Percentiles rank a stretch among this genome's conserved stretches.
These are phyloP conservation scores for Clarias fuscus DNA, from an alignment of 2,797 vertebrate species.

Conservation along the genomic window DNA sequence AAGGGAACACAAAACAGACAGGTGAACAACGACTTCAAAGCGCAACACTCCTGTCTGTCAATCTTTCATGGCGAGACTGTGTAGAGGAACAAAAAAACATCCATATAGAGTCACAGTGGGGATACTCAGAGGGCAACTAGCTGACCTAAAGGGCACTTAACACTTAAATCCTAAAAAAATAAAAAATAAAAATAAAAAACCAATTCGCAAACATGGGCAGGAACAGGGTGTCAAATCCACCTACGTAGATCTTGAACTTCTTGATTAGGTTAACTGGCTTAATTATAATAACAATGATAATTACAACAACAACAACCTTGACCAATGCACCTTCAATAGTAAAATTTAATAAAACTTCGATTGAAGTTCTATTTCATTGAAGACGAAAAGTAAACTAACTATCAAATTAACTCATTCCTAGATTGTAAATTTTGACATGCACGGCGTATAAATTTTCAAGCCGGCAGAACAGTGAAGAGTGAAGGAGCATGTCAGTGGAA, in stretches of 20 bases:
- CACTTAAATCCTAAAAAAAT: too few species aligned
- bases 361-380: too few species aligned
- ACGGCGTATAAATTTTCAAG: not conserved
- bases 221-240: not conserved
- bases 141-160: not conserved
- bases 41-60: not conserved
- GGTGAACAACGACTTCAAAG: not conserved
- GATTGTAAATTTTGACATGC: not conserved
- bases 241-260: not conserved
- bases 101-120: not conserved
- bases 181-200: too few species aligned
- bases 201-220: not conserved
- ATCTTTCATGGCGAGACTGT: too few species aligned
- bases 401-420: not conserved
- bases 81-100: not conserved
- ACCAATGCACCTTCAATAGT: not conserved
- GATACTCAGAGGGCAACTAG: not conserved
- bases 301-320: not conserved
- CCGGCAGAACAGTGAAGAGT: not conserved
- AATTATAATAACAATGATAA: too few species aligned
- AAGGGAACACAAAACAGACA: not conserved
- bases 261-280: too few species aligned
- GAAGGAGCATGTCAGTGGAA: slow-evolving; percentile 48
- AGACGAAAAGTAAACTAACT: too few species aligned
- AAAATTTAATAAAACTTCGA: not conserved